Evolutionary conservation across 2,888 invertebrate genomes (phyloP).

Genomic region (Trissoscelio sp.): DNA sequence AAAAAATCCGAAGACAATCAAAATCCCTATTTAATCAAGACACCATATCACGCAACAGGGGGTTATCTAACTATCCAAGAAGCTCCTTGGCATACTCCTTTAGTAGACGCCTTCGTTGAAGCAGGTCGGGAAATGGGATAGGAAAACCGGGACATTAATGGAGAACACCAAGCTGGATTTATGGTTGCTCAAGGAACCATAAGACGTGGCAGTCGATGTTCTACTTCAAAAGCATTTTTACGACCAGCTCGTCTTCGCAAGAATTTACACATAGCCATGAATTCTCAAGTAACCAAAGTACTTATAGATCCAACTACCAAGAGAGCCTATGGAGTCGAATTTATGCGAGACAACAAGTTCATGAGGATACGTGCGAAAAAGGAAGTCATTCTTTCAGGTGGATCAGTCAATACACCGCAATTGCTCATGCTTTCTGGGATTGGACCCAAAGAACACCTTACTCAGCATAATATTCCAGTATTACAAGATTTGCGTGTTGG

Average conservation of each 20-base stretch:
- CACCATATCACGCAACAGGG: constrained; percentile 91
- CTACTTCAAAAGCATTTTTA: constrained; percentile 93
- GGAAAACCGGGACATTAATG: constrained; percentile 93
- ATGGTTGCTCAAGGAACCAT: constrained; percentile 95
- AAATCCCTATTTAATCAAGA: constrained; percentile 92
- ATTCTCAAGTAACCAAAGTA: constrained; percentile 91
- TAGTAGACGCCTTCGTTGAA: constrained; percentile 93
- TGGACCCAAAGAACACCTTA: constrained; percentile 89
- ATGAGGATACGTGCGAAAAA: constrained; percentile 88
- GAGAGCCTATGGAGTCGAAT: constrained; percentile 91
- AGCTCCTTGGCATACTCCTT: constrained; percentile 91
- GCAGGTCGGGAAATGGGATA: constrained; percentile 97
- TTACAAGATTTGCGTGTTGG: constrained; percentile 92
- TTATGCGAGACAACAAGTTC: constrained; percentile 86
- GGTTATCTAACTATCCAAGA: constrained; percentile 91
- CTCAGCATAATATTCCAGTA: constrained; percentile 89
- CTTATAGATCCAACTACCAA: constrained; percentile 89
- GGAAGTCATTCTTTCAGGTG: constrained; percentile 94
- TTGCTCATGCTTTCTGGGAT: constrained; percentile 95
- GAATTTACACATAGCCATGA: constrained; percentile 92
- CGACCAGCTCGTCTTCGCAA: constrained; percentile 90
- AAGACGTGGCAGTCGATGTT: constrained; percentile 92
- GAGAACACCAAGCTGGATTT: constrained; percentile 93
- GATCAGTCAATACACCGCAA: constrained; percentile 96
- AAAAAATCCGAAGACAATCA: constrained; percentile 96